Percentiles rank a stretch among this genome's conserved stretches.
Conservation (phyloP, 2,888 invertebrate species). For the Conus canariensis region DNA sequence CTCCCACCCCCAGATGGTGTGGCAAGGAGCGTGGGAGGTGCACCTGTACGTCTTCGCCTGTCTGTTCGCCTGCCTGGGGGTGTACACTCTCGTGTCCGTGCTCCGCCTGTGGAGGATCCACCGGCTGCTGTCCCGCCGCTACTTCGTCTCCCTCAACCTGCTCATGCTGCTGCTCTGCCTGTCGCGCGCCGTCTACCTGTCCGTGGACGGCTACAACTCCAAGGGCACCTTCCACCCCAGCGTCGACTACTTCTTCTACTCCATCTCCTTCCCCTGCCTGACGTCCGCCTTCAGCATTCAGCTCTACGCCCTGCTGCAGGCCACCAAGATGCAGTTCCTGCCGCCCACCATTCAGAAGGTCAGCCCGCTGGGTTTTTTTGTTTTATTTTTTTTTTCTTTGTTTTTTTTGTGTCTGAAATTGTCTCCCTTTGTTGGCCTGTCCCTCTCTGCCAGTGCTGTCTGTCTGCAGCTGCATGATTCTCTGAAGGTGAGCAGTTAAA, state of each 20-base stretch:
- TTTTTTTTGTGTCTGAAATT: too few species aligned
- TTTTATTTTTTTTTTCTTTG: too few species aligned
- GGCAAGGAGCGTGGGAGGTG: slow-evolving; percentile 91
- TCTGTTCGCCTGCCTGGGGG: slow-evolving; percentile 89
- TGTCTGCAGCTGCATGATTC: too few species aligned
- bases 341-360: slow-evolving; percentile 85
- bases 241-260: slow-evolving; percentile 89
- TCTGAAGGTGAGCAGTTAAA: too few species aligned
- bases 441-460: too few species aligned
- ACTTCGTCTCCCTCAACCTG: slow-evolving; percentile 90
- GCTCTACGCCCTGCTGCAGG: slow-evolving; percentile 90
- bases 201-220: slow-evolving; percentile 95
- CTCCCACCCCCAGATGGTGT: slow-evolving; percentile 45
- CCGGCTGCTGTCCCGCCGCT: slow-evolving; percentile 91
- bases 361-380: neutral
- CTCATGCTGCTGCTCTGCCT: slow-evolving; percentile 90
- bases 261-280: slow-evolving; percentile 91
- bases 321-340: slow-evolving; percentile 82
- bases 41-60: slow-evolving; percentile 93
- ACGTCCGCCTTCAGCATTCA: slow-evolving; percentile 94
- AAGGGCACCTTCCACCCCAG: slow-evolving; percentile 86
- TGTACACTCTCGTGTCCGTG: slow-evolving; percentile 91
- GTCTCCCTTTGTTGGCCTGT: too few species aligned
- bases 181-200: slow-evolving; percentile 88
- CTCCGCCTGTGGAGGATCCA: slow-evolving; percentile 91